These are phyloP conservation scores for Gorsachius goisagi DNA, from an alignment of 2,113 vertebrate genomes.

Conservation along the genomic window DNA sequence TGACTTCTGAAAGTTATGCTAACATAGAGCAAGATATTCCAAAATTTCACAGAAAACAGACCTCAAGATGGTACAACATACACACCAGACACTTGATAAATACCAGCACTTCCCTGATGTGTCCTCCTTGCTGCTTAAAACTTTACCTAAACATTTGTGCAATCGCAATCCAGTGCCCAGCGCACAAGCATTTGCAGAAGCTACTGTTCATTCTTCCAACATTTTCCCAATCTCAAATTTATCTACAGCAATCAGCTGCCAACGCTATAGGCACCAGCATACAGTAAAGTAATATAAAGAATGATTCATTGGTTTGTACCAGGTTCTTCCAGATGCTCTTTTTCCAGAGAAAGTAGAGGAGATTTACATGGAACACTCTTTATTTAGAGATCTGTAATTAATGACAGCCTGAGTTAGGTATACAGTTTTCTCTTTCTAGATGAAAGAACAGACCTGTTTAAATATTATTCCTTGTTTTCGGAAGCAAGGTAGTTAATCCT, in stretches of 20 bases:
- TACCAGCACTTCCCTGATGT: not conserved
- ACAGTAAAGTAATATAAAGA: not conserved
- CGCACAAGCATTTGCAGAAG: not conserved
- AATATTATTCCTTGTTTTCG: not conserved
- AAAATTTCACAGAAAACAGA: not conserved
- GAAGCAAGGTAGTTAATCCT: slow-evolving; percentile 6
- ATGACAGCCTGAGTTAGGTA: not conserved
- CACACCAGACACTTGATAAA: not conserved
- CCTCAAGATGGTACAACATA: not conserved
- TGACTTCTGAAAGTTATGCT: not conserved
- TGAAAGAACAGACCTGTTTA: slow-evolving; percentile 8
- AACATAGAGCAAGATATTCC: not conserved
- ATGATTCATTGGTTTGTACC: not conserved
- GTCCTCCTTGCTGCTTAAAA: not conserved
- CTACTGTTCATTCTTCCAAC: not conserved
- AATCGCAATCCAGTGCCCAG: not conserved
- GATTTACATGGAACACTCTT: not conserved
- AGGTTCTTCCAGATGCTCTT: not conserved
- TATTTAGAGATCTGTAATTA: not conserved
- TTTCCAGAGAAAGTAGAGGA: not conserved
- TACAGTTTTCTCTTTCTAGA: not conserved
- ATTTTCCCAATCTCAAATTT: not conserved
- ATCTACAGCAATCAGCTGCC: not conserved
- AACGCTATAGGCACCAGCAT: not conserved
- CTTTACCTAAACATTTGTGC: not conserved